Base-by-base conservation (phyloP, 2,113 vertebrate species). In the Cisticola juncidis region DNA sequence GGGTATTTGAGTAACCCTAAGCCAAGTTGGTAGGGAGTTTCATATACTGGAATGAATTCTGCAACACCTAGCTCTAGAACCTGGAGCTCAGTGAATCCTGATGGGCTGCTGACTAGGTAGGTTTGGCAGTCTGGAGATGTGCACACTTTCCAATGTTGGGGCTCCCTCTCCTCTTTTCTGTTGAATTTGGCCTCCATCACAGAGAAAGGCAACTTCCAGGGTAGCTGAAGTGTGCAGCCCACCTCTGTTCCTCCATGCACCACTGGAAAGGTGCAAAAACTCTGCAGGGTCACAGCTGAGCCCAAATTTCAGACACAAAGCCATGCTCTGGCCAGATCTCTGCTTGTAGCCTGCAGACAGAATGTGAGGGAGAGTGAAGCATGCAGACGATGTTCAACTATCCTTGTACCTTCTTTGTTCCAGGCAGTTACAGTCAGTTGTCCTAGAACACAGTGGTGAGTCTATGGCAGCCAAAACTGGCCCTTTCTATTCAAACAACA, bases 241-340 rank as follows among this genome's bases (percentile, higher is more conserved):
- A 54, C 23, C 13, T 85, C 47, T 50, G 25, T 18, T 90, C 28
- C 23, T 81, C 22, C 8, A 2, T 18, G 21, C 33, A 45, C 21
- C 33, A 17, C 69, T 44, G 20, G 44, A 81, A 86, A 83, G 17
- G 19, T 78, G 20, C 18, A 57, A 61, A 81, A 87, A 23, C 19
- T 44, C 45, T 48, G 28, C 2, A 13, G 17, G 18, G 2, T 48
- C 71, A 68, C 28, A 81, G 23, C 2, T 60, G 74, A 62, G 9
- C 11, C 35, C 88, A 79, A 36, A 66, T 65, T 12, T 23, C 56
- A 44, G 21, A 58, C 31, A 47, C 20, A 58, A 81, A 58, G 25
- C 14, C 22, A 6, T 48, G 20, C 28, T 69, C 58, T 81, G 60
- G 19, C 12, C 0, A 0, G 0, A 10, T 58, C 9, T 71, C 23